Evolutionary conservation across 2,797 vertebrate genomes (phyloP).

Genomic region (Enteromius anoplus): DNA sequence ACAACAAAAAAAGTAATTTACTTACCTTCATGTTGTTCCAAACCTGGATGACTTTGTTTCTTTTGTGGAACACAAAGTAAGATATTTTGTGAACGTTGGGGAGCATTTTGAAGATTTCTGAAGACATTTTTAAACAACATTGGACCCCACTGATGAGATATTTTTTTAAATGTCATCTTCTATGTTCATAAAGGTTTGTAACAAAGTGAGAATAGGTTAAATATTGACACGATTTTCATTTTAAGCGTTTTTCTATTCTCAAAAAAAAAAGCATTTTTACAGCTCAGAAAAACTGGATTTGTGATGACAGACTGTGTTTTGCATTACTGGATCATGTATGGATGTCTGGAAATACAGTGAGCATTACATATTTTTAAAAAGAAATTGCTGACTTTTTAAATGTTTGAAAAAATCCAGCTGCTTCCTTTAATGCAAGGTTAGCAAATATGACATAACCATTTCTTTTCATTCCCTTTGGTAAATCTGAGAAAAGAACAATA

Average conservation of each 20-base stretch:
- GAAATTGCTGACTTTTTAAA: background rate
- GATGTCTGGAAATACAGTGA: background rate
- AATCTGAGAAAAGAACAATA: slow-evolving; percentile 68
- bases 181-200: background rate
- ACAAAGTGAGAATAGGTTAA: background rate
- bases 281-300: background rate
- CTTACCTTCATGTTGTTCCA: background rate
- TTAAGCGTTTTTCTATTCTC: background rate
- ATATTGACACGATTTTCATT: background rate
- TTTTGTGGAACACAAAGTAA: background rate
- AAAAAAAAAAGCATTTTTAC: background rate
- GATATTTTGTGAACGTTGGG: background rate
- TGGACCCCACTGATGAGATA: background rate
- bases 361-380: background rate
- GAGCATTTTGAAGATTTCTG: background rate
- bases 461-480: slow-evolving; percentile 9
- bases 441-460: slow-evolving; percentile 44
- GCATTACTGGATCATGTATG: background rate
- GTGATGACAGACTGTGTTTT: background rate
- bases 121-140: background rate
- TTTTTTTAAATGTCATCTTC: background rate
- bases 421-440: slow-evolving; percentile 39
- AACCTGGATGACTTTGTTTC: background rate
- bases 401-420: slow-evolving; percentile 5
- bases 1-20: background rate